These are phyloP conservation scores for Margarornis squamiger DNA, from an alignment of 2,797 vertebrate species.

Conservation along the genomic window DNA sequence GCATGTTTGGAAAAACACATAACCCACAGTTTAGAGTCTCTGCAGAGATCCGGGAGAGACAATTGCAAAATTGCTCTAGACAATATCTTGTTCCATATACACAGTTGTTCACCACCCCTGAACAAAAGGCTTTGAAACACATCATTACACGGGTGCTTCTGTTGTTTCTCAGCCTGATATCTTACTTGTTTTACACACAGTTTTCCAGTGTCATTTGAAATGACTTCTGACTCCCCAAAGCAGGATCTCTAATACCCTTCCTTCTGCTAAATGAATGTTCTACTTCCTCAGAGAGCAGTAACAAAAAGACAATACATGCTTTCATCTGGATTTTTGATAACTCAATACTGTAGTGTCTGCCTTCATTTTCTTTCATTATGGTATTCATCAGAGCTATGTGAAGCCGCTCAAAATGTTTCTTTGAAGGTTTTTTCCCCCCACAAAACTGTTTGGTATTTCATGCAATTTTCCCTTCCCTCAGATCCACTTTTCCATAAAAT, in stretches of 20 bases:
- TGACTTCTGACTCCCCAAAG: not conserved
- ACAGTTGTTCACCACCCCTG: not conserved
- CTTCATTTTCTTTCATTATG: constrained; percentile 57
- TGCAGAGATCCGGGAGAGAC: not conserved
- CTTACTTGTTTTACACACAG: not conserved
- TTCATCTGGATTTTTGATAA: not conserved
- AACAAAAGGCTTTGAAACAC: not conserved
- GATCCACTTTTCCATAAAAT: not conserved
- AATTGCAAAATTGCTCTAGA: not conserved
- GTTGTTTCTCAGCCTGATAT: not conserved
- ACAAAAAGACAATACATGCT: not conserved
- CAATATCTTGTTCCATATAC: not conserved
- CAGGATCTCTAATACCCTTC: not conserved
- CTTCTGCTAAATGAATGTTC: not conserved
- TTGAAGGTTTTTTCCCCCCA: not conserved
- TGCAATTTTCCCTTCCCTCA: not conserved
- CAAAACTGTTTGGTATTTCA: constrained; percentile 15
- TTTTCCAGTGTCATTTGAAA: not conserved
- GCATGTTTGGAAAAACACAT: not conserved
- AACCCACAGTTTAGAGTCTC: not conserved
- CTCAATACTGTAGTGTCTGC: not conserved
- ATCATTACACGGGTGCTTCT: not conserved
- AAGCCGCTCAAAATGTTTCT: constrained; percentile 11
- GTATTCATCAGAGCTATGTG: constrained; percentile 24
- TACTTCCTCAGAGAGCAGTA: not conserved